These are phyloP conservation scores for Pipistrellus pipistrellus DNA, from an alignment of 2,797 vertebrate species.

Conservation along the genomic window DNA sequence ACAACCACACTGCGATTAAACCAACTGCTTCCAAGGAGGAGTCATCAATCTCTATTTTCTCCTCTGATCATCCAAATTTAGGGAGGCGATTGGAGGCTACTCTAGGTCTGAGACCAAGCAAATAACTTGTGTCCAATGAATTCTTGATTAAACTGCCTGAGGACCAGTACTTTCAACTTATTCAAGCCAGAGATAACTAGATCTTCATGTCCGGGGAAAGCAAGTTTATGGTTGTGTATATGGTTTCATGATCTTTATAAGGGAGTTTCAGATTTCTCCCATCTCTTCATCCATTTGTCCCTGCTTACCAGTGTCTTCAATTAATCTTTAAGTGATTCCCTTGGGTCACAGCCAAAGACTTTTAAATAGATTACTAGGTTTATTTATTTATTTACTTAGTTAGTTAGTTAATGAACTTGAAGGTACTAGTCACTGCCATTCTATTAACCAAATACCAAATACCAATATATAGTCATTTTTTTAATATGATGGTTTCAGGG, in stretches of 20 bases:
- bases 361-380: background rate
- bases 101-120: constrained; percentile 43
- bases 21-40: constrained; percentile 51
- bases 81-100: constrained; percentile 55
- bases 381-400: background rate
- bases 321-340: constrained; percentile 2
- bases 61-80: constrained; percentile 68
- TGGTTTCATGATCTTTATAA: constrained; percentile 32
- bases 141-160: constrained; percentile 75
- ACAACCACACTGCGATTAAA: constrained; percentile 66
- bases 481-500: background rate
- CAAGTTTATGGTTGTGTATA: background rate
- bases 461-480: background rate
- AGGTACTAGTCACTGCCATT: background rate
- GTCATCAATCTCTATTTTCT: constrained; percentile 82
- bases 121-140: constrained; percentile 69
- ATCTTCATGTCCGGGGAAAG: constrained; percentile 1
- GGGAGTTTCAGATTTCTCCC: background rate
- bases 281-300: background rate
- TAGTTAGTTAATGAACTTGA: background rate
- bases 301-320: background rate
- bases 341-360: background rate
- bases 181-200: constrained; percentile 64
- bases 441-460: background rate
- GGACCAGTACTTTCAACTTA: constrained; percentile 42